Base-by-base conservation (phyloP, 2,797 vertebrate genomes). In the Simalia tracyae region DNA sequence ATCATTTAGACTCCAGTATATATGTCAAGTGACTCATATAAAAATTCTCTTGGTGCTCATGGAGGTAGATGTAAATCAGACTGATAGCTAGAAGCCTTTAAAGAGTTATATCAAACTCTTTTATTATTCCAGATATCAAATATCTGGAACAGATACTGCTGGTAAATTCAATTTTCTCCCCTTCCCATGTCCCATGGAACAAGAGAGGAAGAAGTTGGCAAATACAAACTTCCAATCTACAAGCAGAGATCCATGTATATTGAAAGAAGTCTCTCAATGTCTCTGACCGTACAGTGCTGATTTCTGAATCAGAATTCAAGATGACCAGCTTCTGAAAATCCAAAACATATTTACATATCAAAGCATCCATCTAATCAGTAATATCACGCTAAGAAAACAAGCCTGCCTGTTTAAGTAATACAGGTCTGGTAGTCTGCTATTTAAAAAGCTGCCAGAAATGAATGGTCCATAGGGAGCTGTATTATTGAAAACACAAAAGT, bases 401-500 rank as follows among this genome's bases (percentile, higher is more conserved):
- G 42, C 14, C 22, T 46, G 22, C 66, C 68, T 90, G 60, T 88
- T 93, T 92, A 89, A 92, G 88, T 84, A 81, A 91, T 90, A 68
- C 46, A 87, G 3, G 19, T 90, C 72, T 68, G 17, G 36, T 84
- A 60, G 60, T 59, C 66, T 84, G 9, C 66, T 81, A 50, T 5
- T 68, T n/a, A 59, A 31, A 28, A 12, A 59, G 0, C 60, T 26
- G 15, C 63, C 17, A 87, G 87, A 61, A 64, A 87, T 86, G 60
- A 89, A 87, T 84, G 63, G 15, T 86, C 64, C 60, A n/a, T 93
- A 93, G 93, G 4, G 0, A 46, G 60, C 56, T 90, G 28, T 93
- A 90, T 87, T 89, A 91, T 61, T 88, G 90, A 91, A 92, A 95
- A 31, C 61, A 42, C 31, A 93, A 89, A 54, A 88, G 64, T 87